Base-by-base conservation (phyloP, 2,113 vertebrate genomes). In the Petrocephalus microphthalmus region DNA sequence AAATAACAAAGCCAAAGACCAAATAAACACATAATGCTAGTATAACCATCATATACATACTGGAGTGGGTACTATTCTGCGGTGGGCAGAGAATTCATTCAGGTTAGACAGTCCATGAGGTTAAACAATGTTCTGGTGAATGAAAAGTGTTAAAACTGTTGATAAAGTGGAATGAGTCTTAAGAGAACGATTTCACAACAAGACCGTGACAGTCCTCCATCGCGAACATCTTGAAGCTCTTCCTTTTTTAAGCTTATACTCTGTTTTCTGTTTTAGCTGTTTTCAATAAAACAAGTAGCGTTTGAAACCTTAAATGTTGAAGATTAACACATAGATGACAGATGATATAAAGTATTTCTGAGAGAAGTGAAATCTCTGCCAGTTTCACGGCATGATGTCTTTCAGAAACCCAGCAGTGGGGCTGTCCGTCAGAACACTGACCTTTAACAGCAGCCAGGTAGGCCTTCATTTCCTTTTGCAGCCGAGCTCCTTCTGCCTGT, bases 361-460 rank as follows among this genome's bases (percentile, higher is more conserved):
- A 64, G 57, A 64, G 22, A 64, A 64, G 0, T 25, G 7, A 11
- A 25, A 64, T 64, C 57, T 25, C 56, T 20, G 6, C 22, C 22
- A n/a, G 22, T 60, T 60, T 60, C 22, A 64, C 8, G 57, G 22
- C 7, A 64, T n/a, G 57, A 64, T 64, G 2, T 64, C n/a, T 64
- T 64, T 64, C 22, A n/a, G 22, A 25, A 64, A 7, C 2, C 57
- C 57, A 10, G 57, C n/a, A 2, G 15, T 13, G 52, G 52, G 52
- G 2, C 2, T 13, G 33, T 71, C n/a, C 54, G n/a, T 84, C 89
- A 15, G 22, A 11, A 5, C 11, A 82, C 84, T 93, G 94, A 98
- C 98, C 98, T 98, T 99, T 99, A 86, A 99, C 98, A 82, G 98
- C 97, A 88, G 96, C 93, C 96, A 99, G 96, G 94, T 99, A 99